Evolutionary conservation across 1,140 invertebrate genomes (phyloP).

Genomic region (Lepidurus apus): DNA sequence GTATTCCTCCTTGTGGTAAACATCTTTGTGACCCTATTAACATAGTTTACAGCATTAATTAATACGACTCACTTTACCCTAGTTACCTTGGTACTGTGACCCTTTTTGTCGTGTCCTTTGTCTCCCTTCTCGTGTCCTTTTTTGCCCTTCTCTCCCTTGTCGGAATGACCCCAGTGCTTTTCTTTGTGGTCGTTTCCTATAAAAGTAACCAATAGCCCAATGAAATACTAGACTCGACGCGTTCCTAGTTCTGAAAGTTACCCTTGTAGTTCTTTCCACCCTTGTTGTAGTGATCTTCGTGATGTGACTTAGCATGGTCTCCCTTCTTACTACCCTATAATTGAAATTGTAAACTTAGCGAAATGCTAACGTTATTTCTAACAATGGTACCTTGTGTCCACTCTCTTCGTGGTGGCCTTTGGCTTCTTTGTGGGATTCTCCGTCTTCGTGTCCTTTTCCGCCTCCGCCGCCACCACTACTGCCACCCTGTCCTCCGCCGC

Average conservation of each 20-base stretch:
- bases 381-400: neutral
- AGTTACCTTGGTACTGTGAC: conserved; percentile 38
- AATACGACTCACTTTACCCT: neutral
- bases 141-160: conserved; percentile 36
- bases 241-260: conserved; percentile 11
- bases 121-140: conserved; percentile 37
- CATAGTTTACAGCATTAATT: neutral
- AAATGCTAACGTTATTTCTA: neutral
- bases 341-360: neutral
- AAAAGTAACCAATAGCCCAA: neutral
- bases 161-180: conserved; percentile 36
- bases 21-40: conserved; percentile 37
- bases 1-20: conserved; percentile 39
- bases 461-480: neutral
- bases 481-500: neutral
- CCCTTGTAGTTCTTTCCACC: conserved; percentile 36
- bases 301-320: neutral
- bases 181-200: conserved; percentile 36
- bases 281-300: conserved; percentile 25
- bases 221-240: neutral
- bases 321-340: neutral
- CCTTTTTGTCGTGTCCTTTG: conserved; percentile 37
- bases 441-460: neutral
- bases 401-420: neutral
- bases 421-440: neutral